Conservation (phyloP, 35 echinoderm and acorn worm species). For the Apostichopus japonicus region DNA sequence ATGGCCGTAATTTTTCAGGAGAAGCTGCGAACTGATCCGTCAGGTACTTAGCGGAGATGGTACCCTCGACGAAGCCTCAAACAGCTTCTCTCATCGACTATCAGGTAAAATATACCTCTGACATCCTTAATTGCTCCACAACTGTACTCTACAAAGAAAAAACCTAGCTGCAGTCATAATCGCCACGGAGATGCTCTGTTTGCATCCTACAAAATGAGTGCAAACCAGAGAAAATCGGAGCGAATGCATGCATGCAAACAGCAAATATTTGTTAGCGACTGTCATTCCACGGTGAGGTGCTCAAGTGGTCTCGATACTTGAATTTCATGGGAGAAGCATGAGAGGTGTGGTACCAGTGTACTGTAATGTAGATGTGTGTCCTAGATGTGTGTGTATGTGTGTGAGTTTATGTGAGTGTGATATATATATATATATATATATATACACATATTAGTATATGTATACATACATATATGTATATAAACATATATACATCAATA, state of each 20-base stretch:
- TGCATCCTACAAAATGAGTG: not conserved
- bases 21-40: not conserved
- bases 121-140: conserved; percentile 9
- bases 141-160: conserved; percentile 34
- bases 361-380: not conserved
- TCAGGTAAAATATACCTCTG: not conserved
- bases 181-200: not conserved
- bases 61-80: not conserved
- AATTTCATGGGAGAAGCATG: not conserved
- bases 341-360: not conserved
- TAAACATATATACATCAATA: no score
- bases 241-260: not conserved
- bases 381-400: not conserved
- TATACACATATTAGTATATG: no score
- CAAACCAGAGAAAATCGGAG: not conserved
- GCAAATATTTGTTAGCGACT: conserved; percentile 5
- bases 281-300: conserved; percentile 4
- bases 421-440: no score
- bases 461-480: no score
- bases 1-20: conserved; percentile 13
- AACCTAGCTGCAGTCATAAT: not conserved
- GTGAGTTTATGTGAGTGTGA: no score
- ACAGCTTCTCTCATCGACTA: conserved; percentile 12
- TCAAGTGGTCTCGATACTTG: conserved; percentile 28
- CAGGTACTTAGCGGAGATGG: not conserved